Percentiles rank a stretch among this genome's conserved stretches.
These are phyloP conservation scores for Clarias laeviceps DNA, from an alignment of 2,797 vertebrate genomes.

Conservation along the genomic window DNA sequence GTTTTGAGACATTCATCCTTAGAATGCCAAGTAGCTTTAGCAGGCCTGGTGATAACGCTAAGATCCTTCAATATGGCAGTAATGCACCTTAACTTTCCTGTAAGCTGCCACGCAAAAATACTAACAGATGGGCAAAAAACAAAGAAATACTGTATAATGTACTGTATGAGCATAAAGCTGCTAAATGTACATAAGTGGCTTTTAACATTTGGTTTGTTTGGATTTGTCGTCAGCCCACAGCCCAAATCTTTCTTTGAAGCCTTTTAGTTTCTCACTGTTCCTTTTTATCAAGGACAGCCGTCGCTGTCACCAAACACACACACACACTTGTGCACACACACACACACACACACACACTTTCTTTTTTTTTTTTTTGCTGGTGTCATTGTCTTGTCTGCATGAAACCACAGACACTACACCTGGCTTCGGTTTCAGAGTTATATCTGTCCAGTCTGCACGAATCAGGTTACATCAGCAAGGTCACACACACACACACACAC, in stretches of 20 bases:
- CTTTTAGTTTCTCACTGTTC: neutral
- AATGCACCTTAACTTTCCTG: neutral
- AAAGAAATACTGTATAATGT: neutral
- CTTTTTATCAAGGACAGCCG: conserved; percentile 49
- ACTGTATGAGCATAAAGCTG: neutral
- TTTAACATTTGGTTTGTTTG: conserved; percentile 12
- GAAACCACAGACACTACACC: conserved; percentile 61
- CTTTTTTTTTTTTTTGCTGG: conserved; percentile 54
- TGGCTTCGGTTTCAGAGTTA: conserved; percentile 61
- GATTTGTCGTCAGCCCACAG: conserved; percentile 19
- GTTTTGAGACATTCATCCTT: too few species aligned
- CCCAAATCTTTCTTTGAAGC: conserved; percentile 32
- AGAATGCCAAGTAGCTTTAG: neutral
- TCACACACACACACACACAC: conserved; percentile 48
- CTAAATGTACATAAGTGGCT: neutral
- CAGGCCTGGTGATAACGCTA: neutral
- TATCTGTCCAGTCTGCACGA: conserved; percentile 57
- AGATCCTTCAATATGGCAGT: neutral
- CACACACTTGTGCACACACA: conserved; percentile 38
- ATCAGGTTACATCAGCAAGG: conserved; percentile 56
- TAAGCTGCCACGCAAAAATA: neutral
- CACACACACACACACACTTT: conserved; percentile 29
- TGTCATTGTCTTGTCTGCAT: conserved; percentile 64
- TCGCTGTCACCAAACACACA: conserved; percentile 31
- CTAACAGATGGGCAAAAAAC: neutral